Base-by-base conservation (phyloP, 2,888 invertebrate genomes). In the Drepanosiphum platanoidis region DNA sequence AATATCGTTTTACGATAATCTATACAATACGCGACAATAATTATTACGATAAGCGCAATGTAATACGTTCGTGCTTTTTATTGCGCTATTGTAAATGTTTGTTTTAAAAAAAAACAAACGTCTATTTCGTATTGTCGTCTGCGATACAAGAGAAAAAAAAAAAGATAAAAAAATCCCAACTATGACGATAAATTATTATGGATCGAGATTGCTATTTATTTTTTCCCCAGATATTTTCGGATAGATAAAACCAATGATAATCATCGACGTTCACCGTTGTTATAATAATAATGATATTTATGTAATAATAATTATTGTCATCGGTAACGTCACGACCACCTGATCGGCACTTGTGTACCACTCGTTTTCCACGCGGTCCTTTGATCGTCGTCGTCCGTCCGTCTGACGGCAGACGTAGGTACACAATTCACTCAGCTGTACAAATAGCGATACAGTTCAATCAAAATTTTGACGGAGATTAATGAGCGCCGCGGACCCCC, bases 381-480 rank as follows among this genome's bases (percentile, higher is more conserved):
- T 72, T 70, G 58, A 72, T 64, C n/a, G 77, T 68, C 64, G 30
- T 83, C 74, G 18, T 75, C 32, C 61, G 72, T 75, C 52, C 52
- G 52, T 36, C 27, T 13, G 58, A 70, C 11, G n/a, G 52, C 52
- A 46, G 68, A 82, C 81, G 75, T 74, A 64, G n/a, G n/a, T 71
- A n/a, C 36, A 36, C 68, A 58, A 77, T 75, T 68, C 84, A 68
- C 66, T 75, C 84, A 77, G 58, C 84, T 84, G 84, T 84, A 68
- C 77, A 84, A 84, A 84, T 64, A 84, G 66, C 68, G 77, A 83
- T 83, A 66, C 66, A 75, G 74, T 83, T 83, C 82, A 30, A 84
- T 84, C 68, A 84, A 64, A 75, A 77, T 77, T 84, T 34, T 68
- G 84, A 84, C 84, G 52, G 66, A 77, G 77, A 84, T 84, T 84